These are phyloP conservation scores for Dinocampus coccinellae DNA, from an alignment of 2,888 invertebrate species.

Conservation along the genomic window DNA sequence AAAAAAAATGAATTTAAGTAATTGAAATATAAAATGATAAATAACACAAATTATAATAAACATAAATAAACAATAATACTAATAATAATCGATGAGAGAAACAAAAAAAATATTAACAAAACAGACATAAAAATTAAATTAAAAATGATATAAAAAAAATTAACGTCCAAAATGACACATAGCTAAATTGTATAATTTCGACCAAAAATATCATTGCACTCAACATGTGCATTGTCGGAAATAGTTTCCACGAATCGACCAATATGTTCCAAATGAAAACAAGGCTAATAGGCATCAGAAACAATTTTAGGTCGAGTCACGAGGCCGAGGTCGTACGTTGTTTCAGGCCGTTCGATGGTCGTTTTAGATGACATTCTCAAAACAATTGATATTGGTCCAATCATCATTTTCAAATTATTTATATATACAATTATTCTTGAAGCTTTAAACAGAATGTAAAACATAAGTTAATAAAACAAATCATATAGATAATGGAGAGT, in stretches of 20 bases:
- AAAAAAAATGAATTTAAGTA: too few species aligned
- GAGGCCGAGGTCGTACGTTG: not conserved
- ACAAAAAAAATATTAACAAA: not conserved
- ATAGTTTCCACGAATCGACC: conserved; percentile 31
- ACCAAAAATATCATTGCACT: too few species aligned
- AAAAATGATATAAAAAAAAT: not conserved
- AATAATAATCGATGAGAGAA: too few species aligned
- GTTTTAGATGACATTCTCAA: conserved; percentile 25
- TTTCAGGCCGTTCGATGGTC: conserved; percentile 30
- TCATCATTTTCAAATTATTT: not conserved
- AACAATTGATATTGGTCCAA: not conserved
- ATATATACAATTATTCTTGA: not conserved
- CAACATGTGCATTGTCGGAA: conserved; percentile 35
- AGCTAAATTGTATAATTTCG: not conserved
- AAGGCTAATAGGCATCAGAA: not conserved
- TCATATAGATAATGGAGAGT: not conserved
- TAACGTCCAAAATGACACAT: conserved; percentile 18
- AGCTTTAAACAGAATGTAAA: not conserved
- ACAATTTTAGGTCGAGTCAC: not conserved
- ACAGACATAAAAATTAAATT: too few species aligned
- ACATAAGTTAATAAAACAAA: too few species aligned
- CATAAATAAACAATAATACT: too few species aligned
- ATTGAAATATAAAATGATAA: not conserved
- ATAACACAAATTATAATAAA: too few species aligned
- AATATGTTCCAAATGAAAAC: not conserved